Evolutionary conservation across 2,113 vertebrate genomes (phyloP).

Genomic region (Peucedramus taeniatus): DNA sequence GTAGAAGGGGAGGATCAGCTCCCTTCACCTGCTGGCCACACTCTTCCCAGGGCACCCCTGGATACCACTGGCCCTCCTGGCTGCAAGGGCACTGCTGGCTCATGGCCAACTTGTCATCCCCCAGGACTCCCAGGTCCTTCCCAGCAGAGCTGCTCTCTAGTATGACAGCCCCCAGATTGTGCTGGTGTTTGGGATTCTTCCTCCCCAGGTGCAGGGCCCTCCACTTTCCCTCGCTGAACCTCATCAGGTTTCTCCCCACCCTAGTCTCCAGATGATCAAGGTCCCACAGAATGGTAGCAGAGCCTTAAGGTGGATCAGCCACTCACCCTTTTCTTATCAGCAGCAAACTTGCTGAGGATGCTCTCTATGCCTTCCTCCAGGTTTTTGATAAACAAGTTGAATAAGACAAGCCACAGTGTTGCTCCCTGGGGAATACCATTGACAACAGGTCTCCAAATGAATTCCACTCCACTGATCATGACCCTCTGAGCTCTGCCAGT

Average conservation of each 20-base stretch:
- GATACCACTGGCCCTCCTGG: neutral
- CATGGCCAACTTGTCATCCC: neutral
- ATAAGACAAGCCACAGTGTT: fast-evolving
- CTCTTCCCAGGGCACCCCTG: fast-evolving
- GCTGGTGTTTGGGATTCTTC: neutral
- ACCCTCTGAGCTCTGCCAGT: neutral
- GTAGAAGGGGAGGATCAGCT: neutral
- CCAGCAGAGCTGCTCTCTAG: neutral
- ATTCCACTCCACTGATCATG: neutral
- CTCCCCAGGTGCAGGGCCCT: too few relatives aligned
- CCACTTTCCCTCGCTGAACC: fast-evolving
- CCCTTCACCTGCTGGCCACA: neutral
- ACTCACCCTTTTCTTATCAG: fast-evolving
- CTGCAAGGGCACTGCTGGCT: too few relatives aligned
- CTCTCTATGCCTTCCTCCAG: neutral
- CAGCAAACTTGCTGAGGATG: neutral
- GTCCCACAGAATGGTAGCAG: neutral
- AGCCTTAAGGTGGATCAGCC: neutral
- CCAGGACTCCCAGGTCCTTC: neutral
- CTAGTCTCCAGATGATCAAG: neutral
- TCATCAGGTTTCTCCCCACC: neutral
- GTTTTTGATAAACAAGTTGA: neutral
- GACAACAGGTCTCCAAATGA: neutral
- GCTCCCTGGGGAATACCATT: fast-evolving
- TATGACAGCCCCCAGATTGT: neutral